Conservation (phyloP, 2,797 vertebrate genomes). For the Pelobates cultripes region DNA sequence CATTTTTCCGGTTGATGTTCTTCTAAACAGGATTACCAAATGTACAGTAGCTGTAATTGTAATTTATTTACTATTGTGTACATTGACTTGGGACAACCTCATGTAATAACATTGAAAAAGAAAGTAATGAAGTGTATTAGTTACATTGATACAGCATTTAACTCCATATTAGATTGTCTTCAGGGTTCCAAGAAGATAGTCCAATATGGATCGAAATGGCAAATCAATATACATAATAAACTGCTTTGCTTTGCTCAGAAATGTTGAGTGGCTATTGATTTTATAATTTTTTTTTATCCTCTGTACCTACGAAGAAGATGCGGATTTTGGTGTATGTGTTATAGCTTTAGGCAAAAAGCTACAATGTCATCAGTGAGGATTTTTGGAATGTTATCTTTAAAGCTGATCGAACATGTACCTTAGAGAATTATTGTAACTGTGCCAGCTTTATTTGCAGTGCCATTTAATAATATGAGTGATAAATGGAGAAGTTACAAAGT, state of each 20-base stretch:
- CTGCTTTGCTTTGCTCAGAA: conserved; percentile 36
- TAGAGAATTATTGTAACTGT: background rate
- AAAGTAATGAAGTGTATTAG: conserved; percentile 37
- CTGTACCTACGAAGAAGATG: background rate
- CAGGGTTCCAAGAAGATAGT: conserved; percentile 26
- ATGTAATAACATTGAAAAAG: conserved; percentile 6
- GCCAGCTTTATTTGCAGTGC: background rate
- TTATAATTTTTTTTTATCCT: conserved; percentile 40
- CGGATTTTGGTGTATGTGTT: background rate
- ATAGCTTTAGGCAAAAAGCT: conserved; percentile 20
- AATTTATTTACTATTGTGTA: conserved; percentile 31
- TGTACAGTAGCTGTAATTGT: conserved; percentile 17
- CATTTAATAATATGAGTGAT: background rate
- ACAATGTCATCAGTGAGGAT: conserved; percentile 7
- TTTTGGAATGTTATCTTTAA: background rate
- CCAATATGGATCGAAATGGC: conserved; percentile 41
- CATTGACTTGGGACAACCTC: conserved; percentile 27
- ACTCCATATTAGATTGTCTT: conserved; percentile 40
- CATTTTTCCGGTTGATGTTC: background rate
- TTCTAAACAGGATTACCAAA: background rate
- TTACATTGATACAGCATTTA: conserved; percentile 48
- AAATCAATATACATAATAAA: conserved; percentile 53
- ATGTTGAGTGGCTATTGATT: conserved; percentile 39
- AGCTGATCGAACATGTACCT: background rate
- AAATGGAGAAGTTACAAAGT: background rate